Conservation (phyloP, 2,113 vertebrate species). For the Stomatorhinus ivindoensis region DNA sequence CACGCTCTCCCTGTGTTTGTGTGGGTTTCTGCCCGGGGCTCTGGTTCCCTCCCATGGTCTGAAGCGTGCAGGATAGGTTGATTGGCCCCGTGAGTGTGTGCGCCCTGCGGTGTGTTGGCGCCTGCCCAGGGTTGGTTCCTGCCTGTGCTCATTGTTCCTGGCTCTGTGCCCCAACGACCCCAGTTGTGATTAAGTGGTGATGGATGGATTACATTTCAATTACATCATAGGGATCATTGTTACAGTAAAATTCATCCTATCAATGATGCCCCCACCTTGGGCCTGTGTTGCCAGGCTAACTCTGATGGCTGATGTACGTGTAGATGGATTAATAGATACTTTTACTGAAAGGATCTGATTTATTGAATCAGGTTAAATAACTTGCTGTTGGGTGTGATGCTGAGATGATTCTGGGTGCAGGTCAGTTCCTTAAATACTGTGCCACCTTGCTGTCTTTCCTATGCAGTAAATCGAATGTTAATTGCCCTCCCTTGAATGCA, state of each 20-base stretch:
- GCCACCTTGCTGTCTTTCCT: background rate
- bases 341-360: background rate
- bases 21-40: too few relatives aligned
- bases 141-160: too few relatives aligned
- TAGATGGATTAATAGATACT: background rate
- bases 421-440: background rate
- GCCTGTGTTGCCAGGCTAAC: background rate
- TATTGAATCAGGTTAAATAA: background rate
- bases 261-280: background rate
- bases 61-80: too few relatives aligned
- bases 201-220: background rate
- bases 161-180: too few relatives aligned
- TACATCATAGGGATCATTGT: background rate
- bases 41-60: too few relatives aligned
- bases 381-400: background rate
- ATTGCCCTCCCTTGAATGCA: conserved; percentile 4
- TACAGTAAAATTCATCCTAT: background rate
- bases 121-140: too few relatives aligned
- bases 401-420: background rate
- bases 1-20: too few relatives aligned
- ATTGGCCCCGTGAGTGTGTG: too few relatives aligned
- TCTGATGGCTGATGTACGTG: background rate
- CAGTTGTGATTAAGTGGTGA: background rate
- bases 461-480: background rate
- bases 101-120: too few relatives aligned